Conservation (phyloP, 2,888 invertebrate genomes). For the Lasioglossum villosulum region DNA sequence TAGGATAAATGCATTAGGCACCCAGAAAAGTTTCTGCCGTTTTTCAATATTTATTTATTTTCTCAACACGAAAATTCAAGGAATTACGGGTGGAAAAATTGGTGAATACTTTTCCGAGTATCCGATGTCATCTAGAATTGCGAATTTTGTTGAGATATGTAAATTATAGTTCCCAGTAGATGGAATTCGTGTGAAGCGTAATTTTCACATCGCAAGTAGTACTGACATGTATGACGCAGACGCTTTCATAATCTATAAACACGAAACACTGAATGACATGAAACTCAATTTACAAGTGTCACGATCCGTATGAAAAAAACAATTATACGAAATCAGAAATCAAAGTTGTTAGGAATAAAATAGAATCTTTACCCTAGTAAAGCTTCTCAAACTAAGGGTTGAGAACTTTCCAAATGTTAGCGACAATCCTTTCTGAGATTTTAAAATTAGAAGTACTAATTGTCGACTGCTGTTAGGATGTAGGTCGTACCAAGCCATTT, state of each 20-base stretch:
- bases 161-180: background rate
- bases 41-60: background rate
- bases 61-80: background rate
- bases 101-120: background rate
- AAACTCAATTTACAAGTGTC: too few relatives aligned
- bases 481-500: constrained; percentile 65
- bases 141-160: background rate
- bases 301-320: background rate
- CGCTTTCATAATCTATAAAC: constrained; percentile 53
- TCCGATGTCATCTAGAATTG: background rate
- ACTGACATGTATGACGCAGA: constrained; percentile 59
- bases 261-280: background rate
- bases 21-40: background rate
- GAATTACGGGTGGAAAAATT: background rate
- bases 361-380: constrained; percentile 53
- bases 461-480: constrained; percentile 45
- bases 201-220: constrained; percentile 54
- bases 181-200: background rate
- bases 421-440: constrained; percentile 60
- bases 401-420: constrained; percentile 66
- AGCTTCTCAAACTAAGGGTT: constrained; percentile 57
- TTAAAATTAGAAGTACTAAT: constrained; percentile 57
- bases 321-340: background rate
- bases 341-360: background rate
- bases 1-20: background rate